A percentile compares a stretch with the other conserved stretches of the same genome.
These are phyloP conservation scores for Lytechinus pictus DNA, from an alignment of 35 echinoderm and acorn worm genomes.

Conservation along the genomic window DNA sequence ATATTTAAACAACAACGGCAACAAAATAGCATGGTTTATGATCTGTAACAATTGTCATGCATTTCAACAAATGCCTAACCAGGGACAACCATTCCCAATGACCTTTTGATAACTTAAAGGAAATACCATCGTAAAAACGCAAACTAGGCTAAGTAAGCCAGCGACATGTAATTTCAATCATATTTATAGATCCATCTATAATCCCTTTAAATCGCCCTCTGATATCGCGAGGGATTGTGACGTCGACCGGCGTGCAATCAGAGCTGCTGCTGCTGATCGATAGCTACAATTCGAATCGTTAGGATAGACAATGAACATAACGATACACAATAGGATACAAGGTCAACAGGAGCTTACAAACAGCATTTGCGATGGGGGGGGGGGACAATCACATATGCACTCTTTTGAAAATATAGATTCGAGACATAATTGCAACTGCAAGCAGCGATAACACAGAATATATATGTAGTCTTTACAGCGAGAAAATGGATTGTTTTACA, in stretches of 20 bases:
- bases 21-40: not conserved
- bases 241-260: not conserved
- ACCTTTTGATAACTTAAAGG: not conserved
- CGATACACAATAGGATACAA: not conserved
- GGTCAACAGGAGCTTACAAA: not conserved
- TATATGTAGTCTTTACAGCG: no score
- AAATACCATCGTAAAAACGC: not conserved
- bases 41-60: no score
- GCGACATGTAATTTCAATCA: not conserved
- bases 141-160: not conserved
- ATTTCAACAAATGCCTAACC: no score
- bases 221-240: not conserved
- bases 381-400: no score
- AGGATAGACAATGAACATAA: not conserved
- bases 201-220: not conserved
- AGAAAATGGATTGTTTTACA: no score
- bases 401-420: no score
- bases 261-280: not conserved
- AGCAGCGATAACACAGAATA: no score
- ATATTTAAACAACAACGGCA: no score
- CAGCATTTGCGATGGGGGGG: not conserved
- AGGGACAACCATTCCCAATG: not conserved
- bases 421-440: not conserved
- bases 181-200: not conserved
- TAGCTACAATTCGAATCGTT: not conserved